Evolutionary conservation across 2,113 vertebrate species (phyloP).

Genomic region (Triplophysa rosa): DNA sequence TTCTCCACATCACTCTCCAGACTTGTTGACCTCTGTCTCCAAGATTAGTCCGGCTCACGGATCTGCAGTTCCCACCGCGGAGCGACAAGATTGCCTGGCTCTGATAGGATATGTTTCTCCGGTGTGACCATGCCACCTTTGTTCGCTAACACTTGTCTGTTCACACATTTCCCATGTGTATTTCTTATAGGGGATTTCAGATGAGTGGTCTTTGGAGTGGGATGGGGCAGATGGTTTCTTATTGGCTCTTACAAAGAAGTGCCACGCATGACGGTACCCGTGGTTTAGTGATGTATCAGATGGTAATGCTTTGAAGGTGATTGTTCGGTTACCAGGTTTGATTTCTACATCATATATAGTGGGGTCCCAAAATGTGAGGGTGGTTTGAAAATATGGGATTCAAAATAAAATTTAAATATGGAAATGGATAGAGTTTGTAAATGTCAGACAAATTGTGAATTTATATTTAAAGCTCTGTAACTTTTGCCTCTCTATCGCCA

Average conservation of each 20-base stretch:
- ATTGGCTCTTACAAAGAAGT: conserved; percentile 24
- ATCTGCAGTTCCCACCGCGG: conserved; percentile 35
- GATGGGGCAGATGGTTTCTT: conserved; percentile 12
- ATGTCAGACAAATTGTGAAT: too few species aligned
- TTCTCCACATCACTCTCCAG: conserved; percentile 64
- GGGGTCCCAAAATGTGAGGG: not conserved
- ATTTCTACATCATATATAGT: not conserved
- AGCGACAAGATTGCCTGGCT: conserved; percentile 67
- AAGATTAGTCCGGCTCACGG: conserved; percentile 60
- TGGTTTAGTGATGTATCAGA: conserved; percentile 21
- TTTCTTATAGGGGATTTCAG: not conserved
- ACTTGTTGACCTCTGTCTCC: conserved; percentile 72
- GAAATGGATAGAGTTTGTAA: not conserved
- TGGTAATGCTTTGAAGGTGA: not conserved
- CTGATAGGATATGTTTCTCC: conserved; percentile 63
- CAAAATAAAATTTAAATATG: not conserved
- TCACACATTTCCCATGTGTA: conserved; percentile 48
- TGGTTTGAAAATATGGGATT: not conserved
- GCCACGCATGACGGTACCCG: not conserved
- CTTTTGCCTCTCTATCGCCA: too few species aligned
- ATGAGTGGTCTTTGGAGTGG: conserved; percentile 37
- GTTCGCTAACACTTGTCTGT: conserved; percentile 49
- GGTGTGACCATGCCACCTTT: conserved; percentile 61
- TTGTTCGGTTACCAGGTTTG: conserved; percentile 6
- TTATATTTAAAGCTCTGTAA: too few species aligned